Evolutionary conservation across 2,888 invertebrate genomes (phyloP), one percentile per base, ranked within the genome.

Genomic region (Apamea sordens): DNA sequence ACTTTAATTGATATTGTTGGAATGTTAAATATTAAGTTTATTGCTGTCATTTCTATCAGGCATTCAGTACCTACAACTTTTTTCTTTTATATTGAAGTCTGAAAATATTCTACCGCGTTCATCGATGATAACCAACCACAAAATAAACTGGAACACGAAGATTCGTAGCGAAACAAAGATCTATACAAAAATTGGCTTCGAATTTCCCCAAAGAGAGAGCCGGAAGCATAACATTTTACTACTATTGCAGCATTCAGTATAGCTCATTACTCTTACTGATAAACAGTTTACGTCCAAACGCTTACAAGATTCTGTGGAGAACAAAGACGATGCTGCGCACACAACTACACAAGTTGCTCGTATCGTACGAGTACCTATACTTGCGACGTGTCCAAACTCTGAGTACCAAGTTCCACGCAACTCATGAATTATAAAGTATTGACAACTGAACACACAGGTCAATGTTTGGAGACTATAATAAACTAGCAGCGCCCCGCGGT

Each of bases 361-460:
- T 68, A 82, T 79, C 72, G 44, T 59, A 47, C 47, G 15, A 47
- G 47, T 47, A 50, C 68, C 63, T 63, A 73, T 67, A 69, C 73
- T 75, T 69, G 68, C 70, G 67, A 84, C 77, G 70, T 88, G 80
- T 73, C 78, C 65, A 64, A 85, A 82, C 85, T 82, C 71, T 53
- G 64, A 87, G 87, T 73, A 83, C 89, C 79, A 78, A 86, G 76
- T 78, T 83, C 83, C 89, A 88, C 85, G 89, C 89, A 89, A 83
- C 83, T 85, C 89, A 83, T 88, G 87, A 85, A 89, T 88, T 85
- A 88, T 88, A 82, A 81, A 88, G 68, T 84, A 88, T 86, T 88
- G 87, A 88, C 88, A 88, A 84, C 82, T 74, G 76, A 79, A 86
- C 69, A 85, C 80, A 86, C 71, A 76, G 71, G 79, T 79, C 71